These are phyloP conservation scores for Koerneria pararmatus DNA, from an alignment of 2,888 invertebrate species.

Conservation along the genomic window DNA sequence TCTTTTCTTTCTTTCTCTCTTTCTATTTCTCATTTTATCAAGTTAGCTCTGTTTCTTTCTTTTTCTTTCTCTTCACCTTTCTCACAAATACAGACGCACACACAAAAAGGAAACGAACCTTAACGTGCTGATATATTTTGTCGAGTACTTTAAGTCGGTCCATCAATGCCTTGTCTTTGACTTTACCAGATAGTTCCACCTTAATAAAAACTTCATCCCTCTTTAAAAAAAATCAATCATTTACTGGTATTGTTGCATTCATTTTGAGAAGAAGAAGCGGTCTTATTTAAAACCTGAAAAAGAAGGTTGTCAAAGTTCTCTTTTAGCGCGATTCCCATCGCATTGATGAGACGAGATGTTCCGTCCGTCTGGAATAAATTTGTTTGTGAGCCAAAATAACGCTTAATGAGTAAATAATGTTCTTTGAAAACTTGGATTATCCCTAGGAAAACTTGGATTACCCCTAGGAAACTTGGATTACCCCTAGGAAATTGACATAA, in stretches of 20 bases:
- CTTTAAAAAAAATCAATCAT: not conserved
- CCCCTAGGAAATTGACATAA: too few relatives aligned
- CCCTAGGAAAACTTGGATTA: too few relatives aligned
- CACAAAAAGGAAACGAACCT: conserved; percentile 30
- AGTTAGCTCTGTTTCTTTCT: not conserved
- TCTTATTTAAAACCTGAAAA: conserved; percentile 29
- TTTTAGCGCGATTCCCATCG: conserved; percentile 37
- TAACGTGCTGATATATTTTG: conserved; percentile 50
- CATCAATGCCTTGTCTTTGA: conserved; percentile 30
- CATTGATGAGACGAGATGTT: conserved; percentile 35
- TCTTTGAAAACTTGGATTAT: too few relatives aligned
- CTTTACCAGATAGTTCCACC: conserved; percentile 12
- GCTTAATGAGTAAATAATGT: not conserved
- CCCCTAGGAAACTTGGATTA: too few relatives aligned
- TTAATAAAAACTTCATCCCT: not conserved
- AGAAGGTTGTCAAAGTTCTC: conserved; percentile 44
- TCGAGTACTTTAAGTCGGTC: conserved; percentile 42
- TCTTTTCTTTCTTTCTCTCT: not conserved
- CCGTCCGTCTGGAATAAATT: conserved; percentile 36
- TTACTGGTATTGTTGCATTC: too few relatives aligned
- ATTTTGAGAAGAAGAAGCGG: not conserved
- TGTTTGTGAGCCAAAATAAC: not conserved
- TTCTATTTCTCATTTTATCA: not conserved
- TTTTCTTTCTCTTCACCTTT: not conserved
- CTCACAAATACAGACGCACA: not conserved